Conservation (phyloP, 2,888 invertebrate species). For the Eilema depressum region DNA sequence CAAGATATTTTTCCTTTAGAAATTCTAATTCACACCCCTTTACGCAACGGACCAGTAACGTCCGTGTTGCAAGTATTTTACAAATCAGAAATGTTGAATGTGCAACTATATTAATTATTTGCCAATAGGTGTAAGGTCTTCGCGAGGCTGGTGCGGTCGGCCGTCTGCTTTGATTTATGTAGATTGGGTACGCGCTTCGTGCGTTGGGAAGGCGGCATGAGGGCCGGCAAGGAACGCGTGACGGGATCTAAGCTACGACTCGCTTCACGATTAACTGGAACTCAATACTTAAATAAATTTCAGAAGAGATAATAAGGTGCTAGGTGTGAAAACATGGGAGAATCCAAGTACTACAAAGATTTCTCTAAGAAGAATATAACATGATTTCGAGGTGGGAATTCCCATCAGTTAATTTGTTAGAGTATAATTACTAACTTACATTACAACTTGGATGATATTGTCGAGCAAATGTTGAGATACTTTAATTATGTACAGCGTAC, state of each 20-base stretch:
- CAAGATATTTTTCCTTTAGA: background rate
- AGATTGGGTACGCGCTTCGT: conserved; percentile 66
- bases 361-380: conserved; percentile 2
- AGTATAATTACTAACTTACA: background rate
- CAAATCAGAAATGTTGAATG: conserved; percentile 37
- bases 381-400: background rate
- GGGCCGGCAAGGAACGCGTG: conserved; percentile 54
- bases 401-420: background rate
- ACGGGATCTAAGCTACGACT: conserved; percentile 49
- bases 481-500: conserved; percentile 23
- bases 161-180: conserved; percentile 71
- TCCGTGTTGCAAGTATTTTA: conserved; percentile 31
- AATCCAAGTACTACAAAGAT: conserved; percentile 5
- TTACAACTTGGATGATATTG: conserved; percentile 18
- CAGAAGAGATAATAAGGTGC: conserved; percentile 33
- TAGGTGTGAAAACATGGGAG: conserved; percentile 23
- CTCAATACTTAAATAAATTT: conserved; percentile 46
- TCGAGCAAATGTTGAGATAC: conserved; percentile 25
- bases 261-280: conserved; percentile 40
- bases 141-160: conserved; percentile 52
- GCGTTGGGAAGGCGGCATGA: conserved; percentile 56
- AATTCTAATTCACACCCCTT: conserved; percentile 7
- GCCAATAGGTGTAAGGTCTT: conserved; percentile 62
- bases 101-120: conserved; percentile 57
- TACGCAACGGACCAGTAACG: conserved; percentile 31